These are phyloP conservation scores for Leptocoma aspasia DNA, from an alignment of 2,113 vertebrate species.

Conservation along the genomic window DNA sequence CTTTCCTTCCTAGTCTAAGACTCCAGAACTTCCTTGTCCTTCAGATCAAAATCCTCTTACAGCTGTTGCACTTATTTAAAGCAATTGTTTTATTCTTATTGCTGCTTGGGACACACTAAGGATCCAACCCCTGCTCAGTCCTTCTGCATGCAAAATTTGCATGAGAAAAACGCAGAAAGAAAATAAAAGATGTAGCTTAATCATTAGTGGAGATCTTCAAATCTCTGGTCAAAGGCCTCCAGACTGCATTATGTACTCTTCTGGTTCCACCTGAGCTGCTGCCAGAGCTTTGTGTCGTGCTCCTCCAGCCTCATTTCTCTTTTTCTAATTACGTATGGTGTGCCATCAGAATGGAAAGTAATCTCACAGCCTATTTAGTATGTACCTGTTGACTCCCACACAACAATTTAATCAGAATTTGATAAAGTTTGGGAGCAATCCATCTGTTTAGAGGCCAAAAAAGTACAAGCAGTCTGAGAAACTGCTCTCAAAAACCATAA, in stretches of 20 bases:
- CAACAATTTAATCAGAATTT: conserved; percentile 1
- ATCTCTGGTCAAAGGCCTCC: background rate
- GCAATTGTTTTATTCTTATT: background rate
- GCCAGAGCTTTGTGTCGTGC: background rate
- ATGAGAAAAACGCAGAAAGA: background rate
- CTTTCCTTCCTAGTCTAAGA: conserved; percentile 70
- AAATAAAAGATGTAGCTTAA: background rate
- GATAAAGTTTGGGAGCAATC: background rate
- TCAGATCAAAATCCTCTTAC: conserved; percentile 57
- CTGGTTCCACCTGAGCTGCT: background rate
- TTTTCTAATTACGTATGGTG: background rate
- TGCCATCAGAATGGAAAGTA: background rate
- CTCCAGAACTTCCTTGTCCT: conserved; percentile 69
- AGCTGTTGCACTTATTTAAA: conserved; percentile 14
- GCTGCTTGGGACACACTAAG: background rate
- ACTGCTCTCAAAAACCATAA: background rate
- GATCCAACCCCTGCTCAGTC: background rate
- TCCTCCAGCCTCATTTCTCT: background rate
- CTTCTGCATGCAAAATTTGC: background rate
- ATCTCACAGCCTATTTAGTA: conserved; percentile 8
- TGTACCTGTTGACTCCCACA: conserved; percentile 6
- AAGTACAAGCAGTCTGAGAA: background rate
- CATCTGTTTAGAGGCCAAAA: background rate
- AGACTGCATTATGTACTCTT: background rate
- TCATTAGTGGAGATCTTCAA: background rate